Base-by-base conservation (phyloP, 2,888 invertebrate genomes). In the Melanostoma mellinum region DNA sequence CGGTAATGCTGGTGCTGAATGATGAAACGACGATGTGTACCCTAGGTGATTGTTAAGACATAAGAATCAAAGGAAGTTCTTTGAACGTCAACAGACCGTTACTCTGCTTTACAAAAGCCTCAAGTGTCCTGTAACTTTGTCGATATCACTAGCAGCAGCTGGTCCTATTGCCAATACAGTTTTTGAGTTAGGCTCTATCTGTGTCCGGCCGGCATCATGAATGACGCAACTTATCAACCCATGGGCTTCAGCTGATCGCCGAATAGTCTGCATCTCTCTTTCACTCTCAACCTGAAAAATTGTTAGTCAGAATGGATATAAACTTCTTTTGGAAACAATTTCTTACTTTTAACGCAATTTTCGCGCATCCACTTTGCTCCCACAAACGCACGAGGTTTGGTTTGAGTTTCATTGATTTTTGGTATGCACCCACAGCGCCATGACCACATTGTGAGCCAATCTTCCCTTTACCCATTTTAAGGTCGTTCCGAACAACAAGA, bases 161-260 rank as follows among this genome's bases (percentile, higher is more conserved):
- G 98, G 99, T n/a, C 99, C 99, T 68, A 99, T 93, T 1, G 97
- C 98, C 72, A 98, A 92, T 1, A 98, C 98, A 74, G 99, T 99
- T 88, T 94, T 94, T 6, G 97, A 95, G 85, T 98, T 98, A 0
- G 96, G 94, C 56, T 95, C 95, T 85, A 99, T 96, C 92, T 99
- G 98, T 4, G 98, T 99, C 86, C 97, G 94, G 2, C 99, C 99
- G 3, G 98, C 98, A 92, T 99, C 98, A 85, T 94, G 92, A 80
- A 99, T 95, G 36, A 97, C 89, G 81, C 95, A 95, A 8, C 95
- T 94, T 44, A 95, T 92, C 0, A 98, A 92, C 38, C 96, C 95
- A 77, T 93, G 89, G 38, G 93, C 92, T 87, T 93, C 94, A 0
- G 98, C 98, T 82, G 94, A 92, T 67, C 93, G 93, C 48, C 94